These are phyloP conservation scores for Excalfactoria chinensis DNA, from an alignment of 2,113 vertebrate genomes.

Conservation along the genomic window DNA sequence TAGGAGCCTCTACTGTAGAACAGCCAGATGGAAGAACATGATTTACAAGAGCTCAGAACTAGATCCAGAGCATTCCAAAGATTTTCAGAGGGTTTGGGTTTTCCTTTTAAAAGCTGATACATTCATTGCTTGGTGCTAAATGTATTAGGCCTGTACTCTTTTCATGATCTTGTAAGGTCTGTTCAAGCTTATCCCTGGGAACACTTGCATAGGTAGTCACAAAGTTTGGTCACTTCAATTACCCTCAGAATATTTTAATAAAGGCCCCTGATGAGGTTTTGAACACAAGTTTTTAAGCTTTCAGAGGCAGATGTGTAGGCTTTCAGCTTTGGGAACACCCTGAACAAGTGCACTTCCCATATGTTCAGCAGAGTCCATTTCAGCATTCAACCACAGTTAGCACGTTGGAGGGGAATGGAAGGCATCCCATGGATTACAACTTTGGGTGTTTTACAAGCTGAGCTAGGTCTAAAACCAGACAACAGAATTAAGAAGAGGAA, in stretches of 20 bases:
- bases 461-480: background rate
- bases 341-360: no score
- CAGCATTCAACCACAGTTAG: background rate
- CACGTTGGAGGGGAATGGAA: background rate
- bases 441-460: background rate
- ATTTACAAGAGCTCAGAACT: background rate
- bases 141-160: rapidly evolving
- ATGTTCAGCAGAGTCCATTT: rapidly evolving
- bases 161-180: background rate
- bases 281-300: background rate
- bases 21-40: rapidly evolving
- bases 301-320: background rate
- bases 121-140: rapidly evolving
- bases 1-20: rapidly evolving
- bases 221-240: background rate
- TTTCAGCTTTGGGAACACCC: background rate
- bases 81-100: rapidly evolving
- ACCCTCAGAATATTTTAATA: background rate
- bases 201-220: rapidly evolving
- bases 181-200: background rate
- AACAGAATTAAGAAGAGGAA: background rate
- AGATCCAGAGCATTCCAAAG: background rate
- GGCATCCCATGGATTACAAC: rapidly evolving
- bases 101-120: background rate
- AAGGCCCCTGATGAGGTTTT: background rate